These are phyloP conservation scores for Nemotelus pantherinus DNA, from an alignment of 2,888 invertebrate species.

Conservation along the genomic window DNA sequence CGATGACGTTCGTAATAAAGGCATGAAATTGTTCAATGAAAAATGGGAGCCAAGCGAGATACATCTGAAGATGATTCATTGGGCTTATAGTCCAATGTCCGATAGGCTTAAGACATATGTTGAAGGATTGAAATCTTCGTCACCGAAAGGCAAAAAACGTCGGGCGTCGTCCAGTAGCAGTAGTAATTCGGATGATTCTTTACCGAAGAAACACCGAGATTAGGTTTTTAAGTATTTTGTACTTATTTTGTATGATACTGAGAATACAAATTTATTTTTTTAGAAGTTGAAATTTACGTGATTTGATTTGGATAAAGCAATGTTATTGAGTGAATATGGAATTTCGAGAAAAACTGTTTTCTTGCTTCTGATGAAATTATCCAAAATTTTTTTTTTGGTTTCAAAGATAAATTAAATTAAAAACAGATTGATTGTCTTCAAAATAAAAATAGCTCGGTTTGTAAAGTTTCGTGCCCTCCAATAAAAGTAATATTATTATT, in stretches of 20 bases:
- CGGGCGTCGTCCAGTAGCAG: conserved; percentile 57
- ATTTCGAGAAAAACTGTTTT: too few species aligned
- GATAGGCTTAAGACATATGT: conserved; percentile 72
- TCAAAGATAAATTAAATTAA: too few species aligned
- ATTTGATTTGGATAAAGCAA: too few species aligned
- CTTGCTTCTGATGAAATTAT: too few species aligned
- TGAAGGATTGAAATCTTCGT: conserved; percentile 56
- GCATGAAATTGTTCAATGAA: conserved; percentile 71
- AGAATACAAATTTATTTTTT: conserved; percentile 29
- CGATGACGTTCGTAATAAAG: conserved; percentile 69
- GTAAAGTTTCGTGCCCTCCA: too few species aligned
- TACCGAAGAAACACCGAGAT: conserved; percentile 54
- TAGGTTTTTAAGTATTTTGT: conserved; percentile 30
- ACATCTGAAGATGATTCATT: conserved; percentile 75
- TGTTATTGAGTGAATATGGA: too few species aligned
- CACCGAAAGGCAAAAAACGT: conserved; percentile 61
- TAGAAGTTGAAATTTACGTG: background rate
- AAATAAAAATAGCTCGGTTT: too few species aligned
- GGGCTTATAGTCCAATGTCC: conserved; percentile 81
- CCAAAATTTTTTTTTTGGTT: too few species aligned
- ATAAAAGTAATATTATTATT: too few species aligned
- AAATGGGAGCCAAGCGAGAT: conserved; percentile 75
- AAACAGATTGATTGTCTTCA: too few species aligned
- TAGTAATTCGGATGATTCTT: conserved; percentile 55
- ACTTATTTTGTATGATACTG: conserved; percentile 15